Percentiles rank a stretch among this genome's conserved stretches.
These are phyloP conservation scores for Watersipora subatra DNA, from an alignment of 1,140 invertebrate genomes.

Conservation along the genomic window DNA sequence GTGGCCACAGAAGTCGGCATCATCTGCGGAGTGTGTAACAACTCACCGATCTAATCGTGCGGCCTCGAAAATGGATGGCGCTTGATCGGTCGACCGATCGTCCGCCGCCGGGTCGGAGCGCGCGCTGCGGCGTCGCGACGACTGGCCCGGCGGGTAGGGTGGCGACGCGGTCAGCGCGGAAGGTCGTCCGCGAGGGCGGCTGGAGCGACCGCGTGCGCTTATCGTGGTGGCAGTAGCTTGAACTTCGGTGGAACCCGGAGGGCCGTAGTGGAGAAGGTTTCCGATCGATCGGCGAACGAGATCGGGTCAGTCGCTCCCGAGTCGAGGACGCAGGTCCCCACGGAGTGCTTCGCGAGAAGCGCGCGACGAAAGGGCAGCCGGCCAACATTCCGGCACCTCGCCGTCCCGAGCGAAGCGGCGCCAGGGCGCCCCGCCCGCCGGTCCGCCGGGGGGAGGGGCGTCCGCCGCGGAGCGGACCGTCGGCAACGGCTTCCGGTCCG, in stretches of 20 bases:
- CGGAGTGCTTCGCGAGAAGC: background rate
- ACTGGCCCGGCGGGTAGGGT: background rate
- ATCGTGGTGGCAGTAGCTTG: background rate
- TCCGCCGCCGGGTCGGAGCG: background rate
- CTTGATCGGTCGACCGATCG: background rate
- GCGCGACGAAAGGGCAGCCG: constrained; percentile 61
- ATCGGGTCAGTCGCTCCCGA: background rate
- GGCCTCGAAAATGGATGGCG: constrained; percentile 69
- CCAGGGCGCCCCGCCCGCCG: too few species aligned
- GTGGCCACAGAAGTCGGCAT: constrained; percentile 79
- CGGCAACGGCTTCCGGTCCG: background rate
- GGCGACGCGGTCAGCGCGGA: background rate
- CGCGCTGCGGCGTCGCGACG: background rate
- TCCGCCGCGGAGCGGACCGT: background rate
- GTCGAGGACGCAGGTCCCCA: background rate
- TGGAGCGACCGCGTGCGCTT: background rate
- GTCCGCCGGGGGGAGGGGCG: too few species aligned
- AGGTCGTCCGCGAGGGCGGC: background rate
- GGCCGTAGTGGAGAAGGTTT: background rate
- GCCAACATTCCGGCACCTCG: background rate
- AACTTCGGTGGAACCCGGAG: background rate
- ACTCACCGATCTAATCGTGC: constrained; percentile 74
- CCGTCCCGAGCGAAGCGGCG: too few species aligned
- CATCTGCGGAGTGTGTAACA: constrained; percentile 78
- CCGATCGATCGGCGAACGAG: constrained; percentile 26